phyloP scores from a whole-genome alignment of 2,113 vertebrate genomes.

The Prietella phreatophila region DNA sequence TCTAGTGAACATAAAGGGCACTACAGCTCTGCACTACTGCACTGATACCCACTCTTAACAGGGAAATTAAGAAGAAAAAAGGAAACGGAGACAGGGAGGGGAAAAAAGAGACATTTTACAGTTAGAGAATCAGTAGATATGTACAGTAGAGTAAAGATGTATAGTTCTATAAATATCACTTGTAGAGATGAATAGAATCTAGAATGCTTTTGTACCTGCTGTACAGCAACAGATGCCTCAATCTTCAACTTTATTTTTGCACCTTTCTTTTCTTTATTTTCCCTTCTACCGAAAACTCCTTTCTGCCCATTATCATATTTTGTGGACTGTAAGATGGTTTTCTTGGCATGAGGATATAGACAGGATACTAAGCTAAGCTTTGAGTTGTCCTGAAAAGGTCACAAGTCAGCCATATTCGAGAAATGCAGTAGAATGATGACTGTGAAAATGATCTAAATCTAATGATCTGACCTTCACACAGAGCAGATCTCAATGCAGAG shows the following conservation, averaged over 20 bases:
- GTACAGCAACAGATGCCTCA: slow-evolving; percentile 60
- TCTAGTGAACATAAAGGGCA: slow-evolving; percentile 83
- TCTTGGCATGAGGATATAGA: not conserved
- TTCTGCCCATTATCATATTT: not conserved
- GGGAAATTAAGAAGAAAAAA: not conserved
- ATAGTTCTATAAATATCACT: slow-evolving; percentile 51
- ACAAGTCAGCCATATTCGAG: not conserved
- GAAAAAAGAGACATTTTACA: slow-evolving; percentile 63
- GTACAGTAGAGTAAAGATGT: slow-evolving; percentile 63
- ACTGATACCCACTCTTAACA: slow-evolving; percentile 75
- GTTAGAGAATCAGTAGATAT: slow-evolving; percentile 66
- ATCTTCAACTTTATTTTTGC: slow-evolving; percentile 62
- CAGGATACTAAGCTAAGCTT: not conserved
- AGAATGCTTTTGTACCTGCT: slow-evolving; percentile 55
- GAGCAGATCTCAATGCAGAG: not conserved
- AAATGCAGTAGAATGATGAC: not conserved
- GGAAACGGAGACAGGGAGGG: not conserved
- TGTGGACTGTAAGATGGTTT: not conserved
- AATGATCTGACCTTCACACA: not conserved
- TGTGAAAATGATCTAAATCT: not conserved
- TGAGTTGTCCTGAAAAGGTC: not conserved
- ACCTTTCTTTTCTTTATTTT: slow-evolving; percentile 35
- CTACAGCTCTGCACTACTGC: slow-evolving; percentile 82
- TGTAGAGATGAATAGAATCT: slow-evolving; percentile 58
- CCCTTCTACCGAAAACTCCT: slow-evolving; percentile 8